Base-by-base conservation (phyloP, 2,113 vertebrate genomes). In the Silurus meridionalis region DNA sequence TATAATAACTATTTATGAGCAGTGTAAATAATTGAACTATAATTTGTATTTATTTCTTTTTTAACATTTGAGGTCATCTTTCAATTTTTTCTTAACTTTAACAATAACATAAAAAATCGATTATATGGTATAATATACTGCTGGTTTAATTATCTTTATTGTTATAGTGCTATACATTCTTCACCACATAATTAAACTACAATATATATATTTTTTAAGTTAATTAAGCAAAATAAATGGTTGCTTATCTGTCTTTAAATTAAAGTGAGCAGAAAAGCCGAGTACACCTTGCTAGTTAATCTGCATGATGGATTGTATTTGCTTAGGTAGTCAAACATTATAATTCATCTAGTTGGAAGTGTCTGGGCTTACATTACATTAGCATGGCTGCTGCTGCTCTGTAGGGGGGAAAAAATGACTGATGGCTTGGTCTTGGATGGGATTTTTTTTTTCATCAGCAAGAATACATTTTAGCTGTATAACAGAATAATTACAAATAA, bases 261-360 rank as follows among this genome's bases (percentile, higher is more conserved):
- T 57, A 50, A 84, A 74, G 25, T 15, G 55, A 74, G 28, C 55
- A 74, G 25, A 60, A 71, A 83, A 46, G 53, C 53, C 74, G 67
- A 58, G 48, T 23, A n/a, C 25, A 80, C 52, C 53, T 67, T 57
- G 53, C 64, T 80, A 58, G 78, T 80, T 80, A 80, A 58, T n/a
- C 28, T 61, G 14, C 28, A 60, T 75, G 23, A 86, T 66, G 83
- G 46, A 23, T 25, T 66, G 23, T 85, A 79, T 74, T 84, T 84
- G 58, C 77, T 60, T n/a, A 83, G 63, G 80, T 63, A 86, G 79
- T 64, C 37, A 75, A 64, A 74, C 66, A 72, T 60, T 80, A 66
- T 74, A 82, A 82, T 63, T 74, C 13, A 82, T 66, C 37, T 37
- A 55, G n/a, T 23, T 64, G 55, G 46, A 61, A 75, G 71, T 28